Percentiles rank a stretch among this genome's conserved stretches.
phyloP scores from a whole-genome alignment of 2,888 invertebrate genomes.

The Capitulum mitella region DNA sequence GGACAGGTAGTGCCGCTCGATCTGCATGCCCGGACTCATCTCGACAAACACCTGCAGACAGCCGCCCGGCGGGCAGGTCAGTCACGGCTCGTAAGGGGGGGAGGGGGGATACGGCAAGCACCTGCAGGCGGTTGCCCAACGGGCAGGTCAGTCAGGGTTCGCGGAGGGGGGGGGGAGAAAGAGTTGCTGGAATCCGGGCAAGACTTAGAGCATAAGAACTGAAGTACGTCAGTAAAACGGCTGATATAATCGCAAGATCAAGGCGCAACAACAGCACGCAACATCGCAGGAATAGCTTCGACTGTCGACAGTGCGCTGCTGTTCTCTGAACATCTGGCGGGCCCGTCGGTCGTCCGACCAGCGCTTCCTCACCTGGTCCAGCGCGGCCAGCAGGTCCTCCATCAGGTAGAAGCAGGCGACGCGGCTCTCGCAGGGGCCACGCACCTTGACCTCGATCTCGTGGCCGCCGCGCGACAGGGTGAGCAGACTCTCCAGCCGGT shows the following conservation, averaged over 20 bases:
- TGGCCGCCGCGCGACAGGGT: background rate
- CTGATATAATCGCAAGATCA: too few species aligned
- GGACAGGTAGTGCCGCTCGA: constrained; percentile 60
- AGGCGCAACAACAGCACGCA: too few species aligned
- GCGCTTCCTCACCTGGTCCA: constrained; percentile 58
- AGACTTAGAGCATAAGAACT: background rate
- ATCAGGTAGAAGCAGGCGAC: constrained; percentile 59
- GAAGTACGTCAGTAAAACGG: too few species aligned
- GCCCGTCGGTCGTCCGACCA: too few species aligned
- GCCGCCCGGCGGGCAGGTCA: constrained; percentile 34
- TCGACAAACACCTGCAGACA: constrained; percentile 53
- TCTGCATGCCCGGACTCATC: constrained; percentile 59
- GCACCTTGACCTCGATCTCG: constrained; percentile 54
- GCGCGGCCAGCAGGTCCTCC: constrained; percentile 54
- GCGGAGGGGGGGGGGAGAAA: background rate
- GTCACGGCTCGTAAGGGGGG: too few species aligned
- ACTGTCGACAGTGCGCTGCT: too few species aligned
- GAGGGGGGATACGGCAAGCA: background rate
- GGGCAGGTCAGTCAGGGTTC: too few species aligned
- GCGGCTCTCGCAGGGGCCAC: constrained; percentile 54
- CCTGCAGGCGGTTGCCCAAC: too few species aligned
- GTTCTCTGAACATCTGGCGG: too few species aligned
- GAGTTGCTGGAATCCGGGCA: background rate
- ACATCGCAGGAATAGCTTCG: too few species aligned
- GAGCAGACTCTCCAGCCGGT: constrained; percentile 41